Conservation (phyloP, 2,797 vertebrate species). For the Sebastes wilsoni region DNA sequence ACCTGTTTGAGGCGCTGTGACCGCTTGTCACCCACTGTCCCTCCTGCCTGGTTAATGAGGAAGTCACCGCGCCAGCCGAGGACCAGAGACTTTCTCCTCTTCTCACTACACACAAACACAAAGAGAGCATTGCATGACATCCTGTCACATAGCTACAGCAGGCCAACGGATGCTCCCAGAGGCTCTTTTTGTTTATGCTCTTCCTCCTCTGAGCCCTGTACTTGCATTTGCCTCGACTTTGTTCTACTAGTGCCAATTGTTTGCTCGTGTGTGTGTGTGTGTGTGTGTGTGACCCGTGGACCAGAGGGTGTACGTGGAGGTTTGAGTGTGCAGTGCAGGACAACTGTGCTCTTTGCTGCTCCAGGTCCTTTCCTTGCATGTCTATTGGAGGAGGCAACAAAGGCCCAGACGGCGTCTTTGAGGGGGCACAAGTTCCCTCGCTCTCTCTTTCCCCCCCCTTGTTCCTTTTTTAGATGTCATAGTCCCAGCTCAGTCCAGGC, state of each 20-base stretch:
- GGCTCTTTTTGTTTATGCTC: constrained; percentile 52
- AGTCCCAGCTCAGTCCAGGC: constrained; percentile 31
- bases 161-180: constrained; percentile 46
- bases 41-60: constrained; percentile 55
- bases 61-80: constrained; percentile 16
- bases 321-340: constrained; percentile 16
- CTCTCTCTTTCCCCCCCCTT: background rate
- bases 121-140: constrained; percentile 40
- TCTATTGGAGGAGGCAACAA: constrained; percentile 69
- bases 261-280: background rate
- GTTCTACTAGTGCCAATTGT: constrained; percentile 30
- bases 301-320: constrained; percentile 10
- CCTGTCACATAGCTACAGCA: constrained; percentile 48
- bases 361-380: constrained; percentile 26
- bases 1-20: constrained; percentile 26
- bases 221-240: constrained; percentile 40
- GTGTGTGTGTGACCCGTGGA: constrained; percentile 4
- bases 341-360: constrained; percentile 16
- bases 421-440: constrained; percentile 43
- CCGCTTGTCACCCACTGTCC: constrained; percentile 48
- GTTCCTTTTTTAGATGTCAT: constrained; percentile 31
- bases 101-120: constrained; percentile 25
- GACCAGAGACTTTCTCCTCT: constrained; percentile 15
- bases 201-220: constrained; percentile 26
- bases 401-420: constrained; percentile 48